phyloP scores from a whole-genome alignment of 2,113 vertebrate species.

The Archilochus colubris region DNA sequence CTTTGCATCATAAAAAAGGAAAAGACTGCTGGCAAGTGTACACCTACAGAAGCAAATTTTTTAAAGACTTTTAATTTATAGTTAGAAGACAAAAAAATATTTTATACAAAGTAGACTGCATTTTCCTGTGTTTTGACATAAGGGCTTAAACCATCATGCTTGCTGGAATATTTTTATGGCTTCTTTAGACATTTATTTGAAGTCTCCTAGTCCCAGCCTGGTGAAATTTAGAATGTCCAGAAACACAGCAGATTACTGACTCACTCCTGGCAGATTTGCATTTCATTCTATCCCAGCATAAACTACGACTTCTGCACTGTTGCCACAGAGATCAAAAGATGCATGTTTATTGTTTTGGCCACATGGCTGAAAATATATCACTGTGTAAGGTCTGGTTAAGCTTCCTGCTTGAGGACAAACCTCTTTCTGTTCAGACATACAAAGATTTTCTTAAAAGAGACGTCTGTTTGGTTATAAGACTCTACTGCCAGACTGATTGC shows the following conservation, averaged over 20 bases:
- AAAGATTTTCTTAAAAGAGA: conserved; percentile 63
- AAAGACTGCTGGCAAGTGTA: conserved; percentile 25
- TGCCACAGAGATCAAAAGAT: conserved; percentile 75
- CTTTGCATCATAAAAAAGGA: conserved; percentile 12
- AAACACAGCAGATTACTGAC: conserved; percentile 59
- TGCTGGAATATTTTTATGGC: conserved; percentile 71
- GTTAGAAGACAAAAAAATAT: conserved; percentile 42
- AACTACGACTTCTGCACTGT: conserved; percentile 31
- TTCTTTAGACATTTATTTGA: conserved; percentile 74
- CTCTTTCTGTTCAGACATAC: conserved; percentile 71
- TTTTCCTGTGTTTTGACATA: conserved; percentile 75
- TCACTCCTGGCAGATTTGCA: conserved; percentile 71
- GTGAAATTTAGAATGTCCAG: conserved; percentile 75
- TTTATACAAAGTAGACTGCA: conserved; percentile 61
- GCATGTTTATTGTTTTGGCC: conserved; percentile 76
- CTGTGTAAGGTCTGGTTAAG: conserved; percentile 43
- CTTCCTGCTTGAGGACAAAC: conserved; percentile 75
- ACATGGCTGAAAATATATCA: conserved; percentile 68
- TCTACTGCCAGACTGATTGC: conserved; percentile 49
- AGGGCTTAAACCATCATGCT: conserved; percentile 69
- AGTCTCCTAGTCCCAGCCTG: conserved; percentile 61
- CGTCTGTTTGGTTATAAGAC: conserved; percentile 51
- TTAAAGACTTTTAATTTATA: conserved; percentile 71
- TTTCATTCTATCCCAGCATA: conserved; percentile 60
- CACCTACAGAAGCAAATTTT: conserved; percentile 45